phyloP scores from a whole-genome alignment of 2,888 invertebrate genomes.

The Proisotoma minuta region DNA sequence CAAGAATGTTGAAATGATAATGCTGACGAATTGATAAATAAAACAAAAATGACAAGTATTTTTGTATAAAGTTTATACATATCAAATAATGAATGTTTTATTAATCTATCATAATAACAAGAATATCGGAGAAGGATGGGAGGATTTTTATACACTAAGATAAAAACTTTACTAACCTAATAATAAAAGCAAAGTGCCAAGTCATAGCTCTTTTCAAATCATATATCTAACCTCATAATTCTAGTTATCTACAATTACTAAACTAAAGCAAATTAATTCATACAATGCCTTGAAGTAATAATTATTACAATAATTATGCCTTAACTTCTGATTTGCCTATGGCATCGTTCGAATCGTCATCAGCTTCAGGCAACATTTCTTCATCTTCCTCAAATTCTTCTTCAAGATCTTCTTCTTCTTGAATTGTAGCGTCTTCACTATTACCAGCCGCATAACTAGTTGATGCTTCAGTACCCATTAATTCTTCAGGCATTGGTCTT shows the following conservation, averaged over 20 bases:
- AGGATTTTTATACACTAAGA: too few species aligned
- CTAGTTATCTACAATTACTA: too few species aligned
- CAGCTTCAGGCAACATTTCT: too few species aligned
- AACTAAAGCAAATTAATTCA: too few species aligned
- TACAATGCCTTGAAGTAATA: not conserved
- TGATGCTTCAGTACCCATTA: constrained; percentile 22
- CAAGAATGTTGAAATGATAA: not conserved
- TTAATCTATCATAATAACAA: not conserved
- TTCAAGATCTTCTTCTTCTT: constrained; percentile 2
- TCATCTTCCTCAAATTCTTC: constrained; percentile 7
- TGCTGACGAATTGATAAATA: too few species aligned
- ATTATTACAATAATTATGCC: not conserved
- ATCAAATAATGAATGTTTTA: not conserved
- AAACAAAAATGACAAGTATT: not conserved
- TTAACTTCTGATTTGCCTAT: not conserved
- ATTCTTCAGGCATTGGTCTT: constrained; percentile 38
- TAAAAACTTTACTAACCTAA: too few species aligned
- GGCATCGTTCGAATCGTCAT: too few species aligned
- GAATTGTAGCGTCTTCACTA: constrained; percentile 6
- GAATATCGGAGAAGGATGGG: too few species aligned
- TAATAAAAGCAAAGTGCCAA: too few species aligned
- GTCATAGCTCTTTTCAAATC: too few species aligned
- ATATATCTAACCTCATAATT: too few species aligned
- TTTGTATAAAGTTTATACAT: not conserved
- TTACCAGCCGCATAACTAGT: constrained; percentile 5